phyloP scores from a whole-genome alignment of 2,113 vertebrate species.

The Cochlearius cochlearius region DNA sequence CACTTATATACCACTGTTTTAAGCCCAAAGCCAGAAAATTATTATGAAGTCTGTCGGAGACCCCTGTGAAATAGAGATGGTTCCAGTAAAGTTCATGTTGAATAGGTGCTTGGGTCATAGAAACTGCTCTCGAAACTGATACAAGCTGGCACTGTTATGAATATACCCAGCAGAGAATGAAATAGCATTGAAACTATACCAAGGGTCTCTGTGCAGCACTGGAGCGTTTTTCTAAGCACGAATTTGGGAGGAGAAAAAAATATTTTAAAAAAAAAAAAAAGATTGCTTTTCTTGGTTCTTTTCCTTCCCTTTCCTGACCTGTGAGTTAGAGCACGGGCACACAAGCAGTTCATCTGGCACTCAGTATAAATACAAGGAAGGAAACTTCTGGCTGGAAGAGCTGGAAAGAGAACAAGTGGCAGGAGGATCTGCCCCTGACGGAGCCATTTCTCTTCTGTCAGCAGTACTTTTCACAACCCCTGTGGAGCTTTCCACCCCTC shows the following conservation, averaged over 20 bases:
- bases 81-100: neutral
- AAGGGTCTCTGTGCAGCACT: neutral
- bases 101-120: neutral
- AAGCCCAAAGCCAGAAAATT: neutral
- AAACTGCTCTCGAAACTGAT: neutral
- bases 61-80: neutral
- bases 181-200: neutral
- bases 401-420: neutral
- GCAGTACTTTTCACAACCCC: neutral
- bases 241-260: neutral
- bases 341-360: neutral
- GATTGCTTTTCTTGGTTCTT: neutral
- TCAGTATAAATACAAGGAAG: neutral
- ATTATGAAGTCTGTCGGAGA: neutral
- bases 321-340: neutral
- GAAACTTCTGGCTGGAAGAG: neutral
- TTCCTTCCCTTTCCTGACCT: neutral
- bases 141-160: neutral
- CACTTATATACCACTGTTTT: neutral
- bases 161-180: neutral
- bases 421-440: neutral
- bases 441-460: conserved; percentile 6
- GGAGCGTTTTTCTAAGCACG: neutral
- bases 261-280: neutral
- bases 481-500: conserved; percentile 7